Evolutionary conservation across 1,140 invertebrate genomes (phyloP), one percentile per base, ranked within the genome.

Genomic region (Hyles vespertilio): DNA sequence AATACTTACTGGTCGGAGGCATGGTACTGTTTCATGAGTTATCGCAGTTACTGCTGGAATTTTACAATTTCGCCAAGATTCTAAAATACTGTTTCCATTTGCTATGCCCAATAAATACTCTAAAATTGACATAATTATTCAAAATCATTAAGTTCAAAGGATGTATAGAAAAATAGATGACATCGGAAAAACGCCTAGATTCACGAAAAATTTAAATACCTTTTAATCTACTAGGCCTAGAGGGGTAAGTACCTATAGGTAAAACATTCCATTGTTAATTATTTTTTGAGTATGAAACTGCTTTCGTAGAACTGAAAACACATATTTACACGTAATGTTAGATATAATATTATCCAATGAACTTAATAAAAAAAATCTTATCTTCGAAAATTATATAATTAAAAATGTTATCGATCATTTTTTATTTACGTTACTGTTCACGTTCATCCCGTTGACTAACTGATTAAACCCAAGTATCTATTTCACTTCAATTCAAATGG

Each of bases 41-140:
- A 83, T 46, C 9, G 65, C 76, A 11, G 79, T 69, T 44, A 87
- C 74, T 51, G 60, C 58, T 36, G 84, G 82, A 58, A 77, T 66
- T 69, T 73, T 67, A 32, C 72, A 63, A 40, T 57, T 61, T 61
- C 47, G 52, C 47, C 64, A 61, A 57, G 64, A 56, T 55, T 61
- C 59, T 46, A 62, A 56, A 56, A 63, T 46, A 51, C 43, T 43
- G n/a, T 52, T 61, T 49, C 43, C 51, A 57, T 65, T 65, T 56
- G 48, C 51, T 46, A 59, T 59, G 53, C 56, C 56, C 58, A 69
- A 77, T 70, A 87, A 69, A 75, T 77, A 62, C 22, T 80, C 76
- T 71, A 84, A 79, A 78, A 78, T 61, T 73, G 70, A 68, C 84
- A 87, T 87, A 76, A 74, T 81, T 75, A 75, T 58, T 71, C 74